Base-by-base conservation (phyloP, 2,113 vertebrate species). In the Astur gentilis region DNA sequence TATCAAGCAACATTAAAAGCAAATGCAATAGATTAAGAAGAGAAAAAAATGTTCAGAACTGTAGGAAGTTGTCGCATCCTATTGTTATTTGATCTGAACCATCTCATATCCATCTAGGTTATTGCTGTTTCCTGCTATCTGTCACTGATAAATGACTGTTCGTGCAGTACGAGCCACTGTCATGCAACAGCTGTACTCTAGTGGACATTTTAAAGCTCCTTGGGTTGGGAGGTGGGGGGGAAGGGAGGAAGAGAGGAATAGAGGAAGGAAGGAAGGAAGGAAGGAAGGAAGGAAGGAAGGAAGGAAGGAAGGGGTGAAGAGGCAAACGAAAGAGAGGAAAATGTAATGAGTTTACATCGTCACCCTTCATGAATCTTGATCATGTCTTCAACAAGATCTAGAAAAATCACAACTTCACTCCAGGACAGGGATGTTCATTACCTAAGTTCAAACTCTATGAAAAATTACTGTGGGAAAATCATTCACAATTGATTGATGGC, bases 401-500 rank as follows among this genome's bases (percentile, higher is more conserved):
- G 89, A 96, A 97, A 97, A 97, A 97, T 95, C 95, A 97, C 87
- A 89, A 62, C 97, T 98, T 97, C 86, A 94, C 87, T 97, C 64
- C 20, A 84, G 83, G 95, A 97, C 65, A 89, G 94, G 66, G 80
- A 97, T 95, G 92, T 95, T 98, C 95, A 97, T 97, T 98, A 97
- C 66, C 92, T 61, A 89, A 73, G 84, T 97, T 97, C 95, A 97
- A 98, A 96, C 75, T 58, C 82, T 92, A 95, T 97, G 97, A 98
- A 98, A 98, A 98, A 98, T 98, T 95, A 97, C 83, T 91, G 80
- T 90, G 83, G 57, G 85, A 97, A 95, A 96, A 96, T 91, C 50
- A 97, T 88, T 97, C 90, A 80, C 86, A 90, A 97, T 71, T 98
- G 98, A 98, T 98, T 98, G 97, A 98, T 98, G 92, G 89, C 87